A percentile compares a stretch with the other conserved stretches of the same genome.
Conservation (phyloP, 2,113 vertebrate species). For the Poecilia latipinna region DNA sequence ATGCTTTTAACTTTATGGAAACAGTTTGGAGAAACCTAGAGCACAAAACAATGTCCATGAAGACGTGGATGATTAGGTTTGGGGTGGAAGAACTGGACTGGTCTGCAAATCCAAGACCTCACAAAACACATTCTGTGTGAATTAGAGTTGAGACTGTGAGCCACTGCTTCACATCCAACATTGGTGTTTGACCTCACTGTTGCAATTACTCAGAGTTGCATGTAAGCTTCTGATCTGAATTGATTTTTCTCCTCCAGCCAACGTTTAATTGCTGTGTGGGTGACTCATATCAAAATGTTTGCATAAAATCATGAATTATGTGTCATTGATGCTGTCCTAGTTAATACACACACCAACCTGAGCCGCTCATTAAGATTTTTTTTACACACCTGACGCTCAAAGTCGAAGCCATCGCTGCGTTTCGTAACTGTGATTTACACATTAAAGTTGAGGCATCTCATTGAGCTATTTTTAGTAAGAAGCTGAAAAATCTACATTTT, state of each 20-base stretch:
- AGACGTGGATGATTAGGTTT: neutral
- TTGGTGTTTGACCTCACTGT: neutral
- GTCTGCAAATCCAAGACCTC: neutral
- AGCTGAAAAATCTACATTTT: neutral
- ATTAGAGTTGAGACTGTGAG: neutral
- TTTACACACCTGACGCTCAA: neutral
- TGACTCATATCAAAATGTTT: neutral
- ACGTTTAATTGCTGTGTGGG: neutral
- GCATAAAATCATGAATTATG: neutral
- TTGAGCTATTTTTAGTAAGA: neutral
- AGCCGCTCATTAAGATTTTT: neutral
- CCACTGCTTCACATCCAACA: neutral
- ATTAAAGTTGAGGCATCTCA: neutral
- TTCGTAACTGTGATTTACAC: conserved; percentile 1
- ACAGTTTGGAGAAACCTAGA: too few relatives aligned
- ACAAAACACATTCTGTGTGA: neutral
- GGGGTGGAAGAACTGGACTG: neutral
- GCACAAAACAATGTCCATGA: too few relatives aligned
- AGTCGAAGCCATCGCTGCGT: neutral
- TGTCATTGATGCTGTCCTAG: neutral
- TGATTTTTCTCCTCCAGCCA: neutral
- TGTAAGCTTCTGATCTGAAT: neutral
- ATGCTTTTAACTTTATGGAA: too few relatives aligned
- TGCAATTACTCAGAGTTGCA: neutral
- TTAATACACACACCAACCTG: neutral